Evolutionary conservation across 2,113 vertebrate species (phyloP).

Genomic region (Plecturocebus donacophilus): DNA sequence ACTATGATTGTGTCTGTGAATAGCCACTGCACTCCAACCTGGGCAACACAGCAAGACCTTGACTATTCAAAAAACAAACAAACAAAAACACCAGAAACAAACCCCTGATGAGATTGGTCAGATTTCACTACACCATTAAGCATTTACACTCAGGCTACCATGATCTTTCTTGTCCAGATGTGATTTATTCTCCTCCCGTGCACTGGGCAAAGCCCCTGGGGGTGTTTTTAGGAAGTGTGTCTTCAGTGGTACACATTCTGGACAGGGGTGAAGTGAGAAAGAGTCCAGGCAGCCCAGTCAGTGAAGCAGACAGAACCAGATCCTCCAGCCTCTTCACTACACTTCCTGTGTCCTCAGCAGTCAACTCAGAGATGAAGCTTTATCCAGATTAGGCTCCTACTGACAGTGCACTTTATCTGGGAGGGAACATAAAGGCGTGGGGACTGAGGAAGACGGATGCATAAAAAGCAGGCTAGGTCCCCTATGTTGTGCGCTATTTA

Average conservation of each 20-base stretch:
- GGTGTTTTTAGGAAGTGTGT: accelerated
- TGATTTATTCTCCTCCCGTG: neutral
- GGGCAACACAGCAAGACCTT: neutral
- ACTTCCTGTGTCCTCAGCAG: neutral
- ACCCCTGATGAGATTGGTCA: neutral
- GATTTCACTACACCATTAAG: neutral
- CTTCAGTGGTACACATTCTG: neutral
- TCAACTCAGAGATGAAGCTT: neutral
- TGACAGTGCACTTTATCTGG: accelerated
- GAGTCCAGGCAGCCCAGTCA: neutral
- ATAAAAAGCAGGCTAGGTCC: neutral
- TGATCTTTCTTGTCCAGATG: neutral
- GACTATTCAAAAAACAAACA: neutral
- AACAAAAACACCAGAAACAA: neutral
- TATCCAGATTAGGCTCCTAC: no score
- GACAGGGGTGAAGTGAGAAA: no score
- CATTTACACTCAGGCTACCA: neutral
- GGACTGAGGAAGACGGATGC: no score
- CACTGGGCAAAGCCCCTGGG: no score
- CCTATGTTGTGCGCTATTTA: neutral
- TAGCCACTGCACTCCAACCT: neutral
- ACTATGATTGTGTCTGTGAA: neutral
- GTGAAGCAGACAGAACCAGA: neutral
- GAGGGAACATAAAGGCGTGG: no score
- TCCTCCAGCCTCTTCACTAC: neutral